phyloP scores from a whole-genome alignment of 2,888 invertebrate genomes.

The Conchocele bisecta region DNA sequence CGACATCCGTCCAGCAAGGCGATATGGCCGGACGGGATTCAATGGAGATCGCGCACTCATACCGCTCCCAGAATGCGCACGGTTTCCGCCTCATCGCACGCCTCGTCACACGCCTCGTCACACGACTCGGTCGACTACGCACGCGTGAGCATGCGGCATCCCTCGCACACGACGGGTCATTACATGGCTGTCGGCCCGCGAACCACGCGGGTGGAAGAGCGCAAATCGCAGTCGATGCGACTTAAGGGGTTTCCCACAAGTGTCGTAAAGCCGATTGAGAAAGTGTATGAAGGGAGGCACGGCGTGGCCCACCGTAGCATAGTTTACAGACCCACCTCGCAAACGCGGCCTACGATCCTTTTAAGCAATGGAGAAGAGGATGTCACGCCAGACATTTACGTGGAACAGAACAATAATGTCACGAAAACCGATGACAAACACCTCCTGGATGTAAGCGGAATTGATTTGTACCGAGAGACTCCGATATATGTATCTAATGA shows the following conservation, averaged over 20 bases:
- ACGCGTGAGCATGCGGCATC: slow-evolving; percentile 40
- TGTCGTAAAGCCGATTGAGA: slow-evolving; percentile 45
- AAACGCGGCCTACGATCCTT: slow-evolving; percentile 30
- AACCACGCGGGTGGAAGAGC: slow-evolving; percentile 19
- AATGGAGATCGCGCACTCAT: slow-evolving; percentile 41
- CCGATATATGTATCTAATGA: slow-evolving; percentile 14
- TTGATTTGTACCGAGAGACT: slow-evolving; percentile 48
- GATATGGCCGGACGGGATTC: slow-evolving; percentile 48
- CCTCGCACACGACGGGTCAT: slow-evolving; percentile 20
- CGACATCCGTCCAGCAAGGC: slow-evolving; percentile 33
- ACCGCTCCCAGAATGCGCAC: slow-evolving; percentile 37
- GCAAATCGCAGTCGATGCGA: slow-evolving; percentile 43
- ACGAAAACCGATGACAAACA: slow-evolving; percentile 35
- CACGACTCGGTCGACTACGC: slow-evolving; percentile 19
- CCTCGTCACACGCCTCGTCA: too few species aligned
- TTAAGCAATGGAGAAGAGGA: slow-evolving; percentile 19
- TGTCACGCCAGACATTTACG: slow-evolving; percentile 1
- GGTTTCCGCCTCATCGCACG: slow-evolving; percentile 32
- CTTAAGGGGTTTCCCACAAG: slow-evolving; percentile 33
- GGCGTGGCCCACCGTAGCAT: slow-evolving; percentile 49
- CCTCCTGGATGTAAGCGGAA: slow-evolving; percentile 52
- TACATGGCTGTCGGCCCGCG: slow-evolving; percentile 25
- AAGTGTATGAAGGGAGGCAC: slow-evolving; percentile 45
- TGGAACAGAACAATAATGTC: slow-evolving; percentile 52
- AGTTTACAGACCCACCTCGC: slow-evolving; percentile 14